These are phyloP conservation scores for Synergus gifuensis DNA, from an alignment of 2,888 invertebrate genomes.

Conservation along the genomic window DNA sequence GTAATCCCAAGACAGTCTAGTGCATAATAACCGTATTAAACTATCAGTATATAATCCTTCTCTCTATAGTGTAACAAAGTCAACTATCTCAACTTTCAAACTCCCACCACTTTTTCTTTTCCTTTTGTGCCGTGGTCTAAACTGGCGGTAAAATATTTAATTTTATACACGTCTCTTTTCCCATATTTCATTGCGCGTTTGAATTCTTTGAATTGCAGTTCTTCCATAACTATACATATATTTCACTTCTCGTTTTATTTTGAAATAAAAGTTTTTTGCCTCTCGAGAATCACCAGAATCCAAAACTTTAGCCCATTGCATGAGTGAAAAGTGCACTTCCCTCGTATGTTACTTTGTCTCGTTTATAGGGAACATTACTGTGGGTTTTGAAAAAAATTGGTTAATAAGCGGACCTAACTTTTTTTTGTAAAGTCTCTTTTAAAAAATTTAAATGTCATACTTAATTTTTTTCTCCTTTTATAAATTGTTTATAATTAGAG, in stretches of 20 bases:
- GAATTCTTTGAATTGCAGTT: not conserved
- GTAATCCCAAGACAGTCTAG: slow-evolving; percentile 54
- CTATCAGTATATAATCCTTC: slow-evolving; percentile 61
- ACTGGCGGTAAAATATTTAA: not conserved
- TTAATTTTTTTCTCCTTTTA: too few relatives aligned
- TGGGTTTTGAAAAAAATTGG: not conserved
- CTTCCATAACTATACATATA: not conserved
- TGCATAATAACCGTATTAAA: slow-evolving; percentile 63
- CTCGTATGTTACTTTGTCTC: slow-evolving; percentile 7
- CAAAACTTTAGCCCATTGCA: not conserved
- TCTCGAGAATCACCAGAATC: not conserved
- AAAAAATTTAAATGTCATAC: too few relatives aligned
- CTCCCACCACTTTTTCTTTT: slow-evolving; percentile 44
- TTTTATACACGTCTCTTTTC: not conserved
- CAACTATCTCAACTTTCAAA: slow-evolving; percentile 59
- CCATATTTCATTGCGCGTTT: not conserved
- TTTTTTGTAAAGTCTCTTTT: too few relatives aligned
- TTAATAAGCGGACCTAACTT: not conserved
- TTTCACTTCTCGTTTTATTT: not conserved
- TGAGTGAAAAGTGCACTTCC: not conserved
- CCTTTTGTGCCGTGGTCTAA: not conserved
- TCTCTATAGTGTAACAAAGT: slow-evolving; percentile 37
- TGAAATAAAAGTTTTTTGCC: slow-evolving; percentile 11
- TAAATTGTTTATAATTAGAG: too few relatives aligned
- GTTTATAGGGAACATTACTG: not conserved